Conservation (phyloP, 2,113 vertebrate genomes). For the Albula glossodonta region DNA sequence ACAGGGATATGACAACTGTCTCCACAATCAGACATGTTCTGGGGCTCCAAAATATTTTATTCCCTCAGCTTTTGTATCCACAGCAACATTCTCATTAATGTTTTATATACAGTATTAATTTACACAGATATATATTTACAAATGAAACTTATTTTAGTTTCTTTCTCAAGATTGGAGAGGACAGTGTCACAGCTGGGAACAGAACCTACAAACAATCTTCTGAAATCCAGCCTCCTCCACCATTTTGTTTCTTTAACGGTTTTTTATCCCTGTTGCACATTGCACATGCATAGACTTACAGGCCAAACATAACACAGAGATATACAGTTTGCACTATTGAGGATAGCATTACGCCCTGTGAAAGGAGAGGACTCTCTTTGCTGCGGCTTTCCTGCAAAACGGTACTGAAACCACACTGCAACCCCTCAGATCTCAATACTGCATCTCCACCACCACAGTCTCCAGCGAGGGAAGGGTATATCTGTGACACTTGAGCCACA, state of each 20-base stretch:
- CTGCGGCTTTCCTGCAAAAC: neutral
- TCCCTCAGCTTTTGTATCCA: too few relatives aligned
- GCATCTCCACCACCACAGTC: neutral
- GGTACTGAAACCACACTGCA: neutral
- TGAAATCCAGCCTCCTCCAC: neutral
- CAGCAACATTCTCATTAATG: too few relatives aligned
- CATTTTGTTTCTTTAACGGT: neutral
- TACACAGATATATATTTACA: too few relatives aligned
- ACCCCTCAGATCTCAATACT: neutral
- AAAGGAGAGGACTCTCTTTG: neutral
- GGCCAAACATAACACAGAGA: neutral
- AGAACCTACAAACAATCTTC: too few relatives aligned
- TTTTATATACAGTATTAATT: too few relatives aligned
- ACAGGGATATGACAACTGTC: too few relatives aligned
- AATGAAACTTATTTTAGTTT: too few relatives aligned
- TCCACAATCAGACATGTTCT: too few relatives aligned
- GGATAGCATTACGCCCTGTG: neutral
- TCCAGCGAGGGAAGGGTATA: neutral
- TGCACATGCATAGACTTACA: neutral
- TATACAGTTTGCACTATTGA: neutral
- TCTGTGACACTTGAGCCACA: constrained; percentile 15
- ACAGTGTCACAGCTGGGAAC: too few relatives aligned
- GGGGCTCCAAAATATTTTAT: too few relatives aligned
- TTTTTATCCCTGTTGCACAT: neutral
- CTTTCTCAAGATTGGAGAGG: too few relatives aligned